These are phyloP conservation scores for Pseudomyrmex cubaensis DNA, from an alignment of 1,140 invertebrate species.

Conservation along the genomic window DNA sequence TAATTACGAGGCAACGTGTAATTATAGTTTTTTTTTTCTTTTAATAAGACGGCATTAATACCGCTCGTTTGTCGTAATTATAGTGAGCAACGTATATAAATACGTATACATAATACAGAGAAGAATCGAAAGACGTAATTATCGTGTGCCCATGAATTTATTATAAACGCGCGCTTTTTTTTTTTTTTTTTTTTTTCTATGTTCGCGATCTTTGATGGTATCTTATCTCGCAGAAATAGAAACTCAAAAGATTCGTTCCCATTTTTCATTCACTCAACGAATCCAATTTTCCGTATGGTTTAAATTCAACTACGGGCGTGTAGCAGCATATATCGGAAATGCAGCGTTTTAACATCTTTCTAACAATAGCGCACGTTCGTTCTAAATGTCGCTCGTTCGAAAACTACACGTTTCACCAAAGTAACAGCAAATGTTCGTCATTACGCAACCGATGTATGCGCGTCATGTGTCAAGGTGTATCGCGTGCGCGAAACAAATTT, in stretches of 20 bases:
- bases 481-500: neutral
- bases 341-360: too few relatives aligned
- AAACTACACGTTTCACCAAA: neutral
- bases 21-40: constrained; percentile 38
- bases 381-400: neutral
- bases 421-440: neutral
- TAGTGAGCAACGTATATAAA: neutral
- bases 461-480: neutral
- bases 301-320: too few relatives aligned
- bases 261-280: too few relatives aligned
- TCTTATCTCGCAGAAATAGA: too few relatives aligned
- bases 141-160: neutral
- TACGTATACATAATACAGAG: neutral
- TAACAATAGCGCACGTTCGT: too few relatives aligned
- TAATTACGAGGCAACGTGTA: constrained; percentile 41
- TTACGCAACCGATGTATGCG: neutral
- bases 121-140: constrained; percentile 13
- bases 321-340: too few relatives aligned
- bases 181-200: neutral
- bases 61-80: constrained; percentile 54
- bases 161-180: neutral
- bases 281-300: too few relatives aligned
- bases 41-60: constrained; percentile 65
- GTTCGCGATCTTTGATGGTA: too few relatives aligned
- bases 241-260: too few relatives aligned